Conservation (phyloP, 2,797 vertebrate genomes). For the Chelon labrosus region DNA sequence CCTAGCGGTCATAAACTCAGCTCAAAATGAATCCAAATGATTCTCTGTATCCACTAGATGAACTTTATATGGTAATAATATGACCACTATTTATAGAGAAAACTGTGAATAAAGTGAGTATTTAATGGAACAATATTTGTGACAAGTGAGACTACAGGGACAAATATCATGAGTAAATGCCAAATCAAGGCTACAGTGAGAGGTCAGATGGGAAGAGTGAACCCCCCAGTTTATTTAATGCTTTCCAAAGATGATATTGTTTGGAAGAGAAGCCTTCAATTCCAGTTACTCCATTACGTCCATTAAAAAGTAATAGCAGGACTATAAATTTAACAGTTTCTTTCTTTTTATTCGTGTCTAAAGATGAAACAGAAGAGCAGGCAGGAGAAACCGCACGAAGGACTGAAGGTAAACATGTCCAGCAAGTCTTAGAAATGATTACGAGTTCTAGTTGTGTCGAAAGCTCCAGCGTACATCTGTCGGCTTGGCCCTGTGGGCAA, state of each 20-base stretch:
- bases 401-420: conserved; percentile 25
- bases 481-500: conserved; percentile 45
- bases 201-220: not conserved
- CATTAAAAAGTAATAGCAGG: conserved; percentile 21
- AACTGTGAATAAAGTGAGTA: conserved; percentile 13
- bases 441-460: conserved; percentile 41
- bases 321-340: conserved; percentile 22
- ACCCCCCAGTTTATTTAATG: conserved; percentile 20
- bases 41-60: not conserved
- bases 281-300: conserved; percentile 17
- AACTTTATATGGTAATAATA: conserved; percentile 12
- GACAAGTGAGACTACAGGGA: conserved; percentile 7
- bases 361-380: conserved; percentile 14
- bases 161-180: conserved; percentile 1
- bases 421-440: conserved; percentile 40
- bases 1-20: not conserved
- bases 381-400: conserved; percentile 22
- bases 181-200: conserved; percentile 5
- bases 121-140: conserved; percentile 19
- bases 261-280: conserved; percentile 3
- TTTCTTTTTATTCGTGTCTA: conserved; percentile 13
- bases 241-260: conserved; percentile 19
- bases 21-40: not conserved
- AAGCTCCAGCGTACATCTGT: conserved; percentile 33
- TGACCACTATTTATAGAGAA: not conserved